Conservation (phyloP, 2,113 vertebrate species). For the Ardeotis arabs region DNA sequence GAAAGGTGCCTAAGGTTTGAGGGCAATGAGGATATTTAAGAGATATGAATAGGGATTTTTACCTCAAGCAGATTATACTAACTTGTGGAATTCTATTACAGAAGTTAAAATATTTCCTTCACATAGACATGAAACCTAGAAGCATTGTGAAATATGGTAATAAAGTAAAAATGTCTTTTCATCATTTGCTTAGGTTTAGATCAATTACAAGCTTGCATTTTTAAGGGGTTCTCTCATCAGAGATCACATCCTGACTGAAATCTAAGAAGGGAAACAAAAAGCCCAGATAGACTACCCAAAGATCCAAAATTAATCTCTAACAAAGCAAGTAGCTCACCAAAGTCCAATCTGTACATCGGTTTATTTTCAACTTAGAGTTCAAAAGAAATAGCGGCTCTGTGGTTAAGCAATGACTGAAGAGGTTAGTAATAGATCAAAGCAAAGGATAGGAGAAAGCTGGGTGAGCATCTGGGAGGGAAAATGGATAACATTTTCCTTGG, state of each 20-base stretch:
- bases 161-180: background rate
- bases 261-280: background rate
- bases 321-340: slow-evolving; percentile 1
- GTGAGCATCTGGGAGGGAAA: slow-evolving; percentile 28
- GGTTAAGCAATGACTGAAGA: slow-evolving; percentile 49
- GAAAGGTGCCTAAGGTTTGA: background rate
- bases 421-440: slow-evolving; percentile 57
- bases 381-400: slow-evolving; percentile 42
- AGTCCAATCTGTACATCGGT: background rate
- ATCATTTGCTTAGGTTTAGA: background rate
- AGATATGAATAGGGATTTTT: background rate
- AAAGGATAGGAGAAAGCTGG: background rate
- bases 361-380: slow-evolving; percentile 53
- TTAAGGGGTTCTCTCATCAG: background rate
- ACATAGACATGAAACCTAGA: background rate
- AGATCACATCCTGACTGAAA: background rate
- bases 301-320: slow-evolving; percentile 6
- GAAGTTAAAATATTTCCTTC: background rate
- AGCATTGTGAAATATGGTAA: background rate
- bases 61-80: background rate
- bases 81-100: background rate
- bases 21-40: background rate
- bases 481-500: slow-evolving; percentile 25
- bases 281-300: background rate
- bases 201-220: background rate